Evolutionary conservation across 2,888 invertebrate genomes (phyloP), one percentile per base, ranked within the genome.

Genomic region (Chrysolina oricalcia): DNA sequence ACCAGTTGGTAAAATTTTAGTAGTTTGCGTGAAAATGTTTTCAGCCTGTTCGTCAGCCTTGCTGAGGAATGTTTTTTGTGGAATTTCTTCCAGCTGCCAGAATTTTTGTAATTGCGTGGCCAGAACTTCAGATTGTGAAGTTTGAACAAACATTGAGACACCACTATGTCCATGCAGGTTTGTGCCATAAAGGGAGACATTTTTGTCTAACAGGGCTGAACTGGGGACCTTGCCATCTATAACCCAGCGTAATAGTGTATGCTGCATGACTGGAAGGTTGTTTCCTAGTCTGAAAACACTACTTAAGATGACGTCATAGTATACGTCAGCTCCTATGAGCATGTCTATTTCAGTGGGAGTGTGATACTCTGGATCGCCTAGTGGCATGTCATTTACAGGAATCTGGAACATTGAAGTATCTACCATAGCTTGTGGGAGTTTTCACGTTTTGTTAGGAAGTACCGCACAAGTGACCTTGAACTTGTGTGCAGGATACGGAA

Each of bases 41-140:
- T 59, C 59, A 21, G 23, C 21, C 27, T 23, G 15, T 27, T 59
- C 27, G 27, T 59, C 59, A 15, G 13, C 19, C 11, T 21, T 10
- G 11, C 23, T 23, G 10, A 59, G 17, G 23, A 21, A 21, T 21
- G 27, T 59, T 21, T 19, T 59, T 15, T 59, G 21, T 13, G 1
- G 59, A 23, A 21, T n/a, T 21, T 21, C 59, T 59, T 21, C 59
- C 23, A 59, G 21, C 27, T 59, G 59, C 21, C 59, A 59, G 27
- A 59, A 59, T 21, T 15, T 5, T 13, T 21, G 59, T 23, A 59
- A 23, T 19, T 23, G 53, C 19, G n/a, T n/a, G 9, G 1, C 53
- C 17, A 53, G 27, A 27, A 27, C 27, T 27, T 27, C 27, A 27
- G 5, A 27, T 27, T 27, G 27, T 27, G 27, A 27, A 27, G 27